phyloP scores from a whole-genome alignment of 2,113 vertebrate genomes.

The Mustela lutreola region DNA sequence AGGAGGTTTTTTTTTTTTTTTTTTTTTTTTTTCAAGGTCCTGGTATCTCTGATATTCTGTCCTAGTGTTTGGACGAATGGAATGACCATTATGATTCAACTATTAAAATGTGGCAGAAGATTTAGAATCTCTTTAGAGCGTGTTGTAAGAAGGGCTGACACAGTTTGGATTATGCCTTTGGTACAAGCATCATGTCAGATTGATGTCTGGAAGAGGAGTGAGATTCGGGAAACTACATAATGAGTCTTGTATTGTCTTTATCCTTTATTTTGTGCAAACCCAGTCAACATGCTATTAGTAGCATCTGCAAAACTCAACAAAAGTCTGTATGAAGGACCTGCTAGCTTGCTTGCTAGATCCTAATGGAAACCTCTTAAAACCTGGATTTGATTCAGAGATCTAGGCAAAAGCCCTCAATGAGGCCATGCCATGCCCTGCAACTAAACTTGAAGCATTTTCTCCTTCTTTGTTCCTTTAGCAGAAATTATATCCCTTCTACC shows the following conservation, averaged over 20 bases:
- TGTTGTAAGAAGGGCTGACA: neutral
- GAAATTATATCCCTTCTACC: neutral
- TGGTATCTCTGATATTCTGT: slow-evolving; percentile 23
- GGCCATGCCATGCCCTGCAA: neutral
- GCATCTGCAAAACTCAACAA: slow-evolving; percentile 29
- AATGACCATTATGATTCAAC: slow-evolving; percentile 44
- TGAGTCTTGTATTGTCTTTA: slow-evolving; percentile 54
- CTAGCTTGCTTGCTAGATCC: neutral
- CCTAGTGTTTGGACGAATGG: slow-evolving; percentile 70
- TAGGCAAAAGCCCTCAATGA: neutral
- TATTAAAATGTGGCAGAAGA: slow-evolving; percentile 28
- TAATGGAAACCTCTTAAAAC: neutral
- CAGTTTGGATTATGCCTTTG: slow-evolving; percentile 52
- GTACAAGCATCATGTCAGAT: slow-evolving; percentile 38
- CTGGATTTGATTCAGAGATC: neutral
- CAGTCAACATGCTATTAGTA: slow-evolving; percentile 4
- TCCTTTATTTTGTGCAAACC: neutral
- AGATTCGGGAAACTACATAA: neutral
- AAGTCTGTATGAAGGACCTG: neutral
- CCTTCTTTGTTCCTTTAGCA: neutral
- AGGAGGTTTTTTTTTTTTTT: slow-evolving; percentile 11
- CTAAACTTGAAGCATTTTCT: neutral
- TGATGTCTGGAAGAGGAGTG: slow-evolving; percentile 52
- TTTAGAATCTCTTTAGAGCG: slow-evolving; percentile 51
- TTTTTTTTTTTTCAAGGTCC: neutral